These are phyloP conservation scores for Entomobrya multifasciata DNA, from an alignment of 2,888 invertebrate genomes.

Conservation along the genomic window DNA sequence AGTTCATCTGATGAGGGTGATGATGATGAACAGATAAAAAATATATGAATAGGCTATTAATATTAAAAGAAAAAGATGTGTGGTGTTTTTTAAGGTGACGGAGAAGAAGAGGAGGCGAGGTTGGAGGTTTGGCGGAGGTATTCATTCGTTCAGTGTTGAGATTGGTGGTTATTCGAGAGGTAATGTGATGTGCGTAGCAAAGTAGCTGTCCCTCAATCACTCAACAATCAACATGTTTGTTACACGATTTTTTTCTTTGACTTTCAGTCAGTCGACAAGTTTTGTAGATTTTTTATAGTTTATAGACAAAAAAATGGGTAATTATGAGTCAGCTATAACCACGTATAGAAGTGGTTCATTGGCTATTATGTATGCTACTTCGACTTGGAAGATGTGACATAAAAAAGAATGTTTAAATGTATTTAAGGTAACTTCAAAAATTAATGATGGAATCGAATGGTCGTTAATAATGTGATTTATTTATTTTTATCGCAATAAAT, in stretches of 20 bases:
- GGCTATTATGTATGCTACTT: too few relatives aligned
- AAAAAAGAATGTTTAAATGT: too few relatives aligned
- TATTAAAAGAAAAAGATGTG: neutral
- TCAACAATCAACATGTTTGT: neutral
- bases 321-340: neutral
- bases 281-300: neutral
- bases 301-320: neutral
- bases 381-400: too few relatives aligned
- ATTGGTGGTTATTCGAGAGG: neutral
- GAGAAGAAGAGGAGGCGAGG: slow-evolving; percentile 11
- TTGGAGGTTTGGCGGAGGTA: neutral
- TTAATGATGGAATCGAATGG: too few relatives aligned
- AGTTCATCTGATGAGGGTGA: slow-evolving; percentile 25
- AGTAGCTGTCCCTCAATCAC: slow-evolving; percentile 46
- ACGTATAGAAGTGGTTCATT: too few relatives aligned
- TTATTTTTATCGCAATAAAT: too few relatives aligned
- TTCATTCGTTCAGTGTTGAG: too few relatives aligned
- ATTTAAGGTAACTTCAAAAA: too few relatives aligned
- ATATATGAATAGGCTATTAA: too few relatives aligned
- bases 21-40: too few relatives aligned
- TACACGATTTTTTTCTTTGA: neutral
- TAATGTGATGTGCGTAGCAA: neutral
- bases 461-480: too few relatives aligned
- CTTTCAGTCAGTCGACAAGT: neutral
- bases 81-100: neutral